Evolutionary conservation across 2,888 invertebrate species (phyloP).

Genomic region (Carcina quercana): DNA sequence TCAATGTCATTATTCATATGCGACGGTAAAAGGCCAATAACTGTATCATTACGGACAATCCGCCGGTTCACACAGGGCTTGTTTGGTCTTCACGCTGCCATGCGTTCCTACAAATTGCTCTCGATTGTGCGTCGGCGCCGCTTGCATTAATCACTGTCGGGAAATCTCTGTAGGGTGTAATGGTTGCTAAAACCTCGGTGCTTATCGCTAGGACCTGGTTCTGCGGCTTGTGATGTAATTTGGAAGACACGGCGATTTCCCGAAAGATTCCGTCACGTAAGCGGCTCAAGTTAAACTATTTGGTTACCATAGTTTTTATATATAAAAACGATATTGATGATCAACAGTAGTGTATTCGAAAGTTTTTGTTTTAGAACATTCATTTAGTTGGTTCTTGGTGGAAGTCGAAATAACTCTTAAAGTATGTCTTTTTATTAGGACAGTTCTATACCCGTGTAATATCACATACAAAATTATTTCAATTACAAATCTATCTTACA

Average conservation of each 20-base stretch:
- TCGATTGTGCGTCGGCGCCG: constrained; percentile 22
- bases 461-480: no score
- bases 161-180: constrained; percentile 36
- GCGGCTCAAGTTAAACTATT: no score
- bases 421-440: no score
- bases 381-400: no score
- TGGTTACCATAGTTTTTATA: no score
- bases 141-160: constrained; percentile 53
- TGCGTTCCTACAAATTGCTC: constrained; percentile 24
- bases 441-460: no score
- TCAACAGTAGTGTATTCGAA: no score
- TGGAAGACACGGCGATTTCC: background rate
- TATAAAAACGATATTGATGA: no score
- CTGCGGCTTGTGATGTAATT: constrained; percentile 16
- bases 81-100: constrained; percentile 29
- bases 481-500: no score
- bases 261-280: no score
- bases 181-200: constrained; percentile 54
- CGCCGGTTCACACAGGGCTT: constrained; percentile 23
- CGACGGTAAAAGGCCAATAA: constrained; percentile 15
- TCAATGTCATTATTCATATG: constrained; percentile 9
- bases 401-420: no score
- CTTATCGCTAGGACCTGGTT: constrained; percentile 43
- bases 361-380: no score
- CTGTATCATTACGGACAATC: constrained; percentile 11